phyloP scores from a whole-genome alignment of 2,113 vertebrate genomes.

The Hyla sarda region DNA sequence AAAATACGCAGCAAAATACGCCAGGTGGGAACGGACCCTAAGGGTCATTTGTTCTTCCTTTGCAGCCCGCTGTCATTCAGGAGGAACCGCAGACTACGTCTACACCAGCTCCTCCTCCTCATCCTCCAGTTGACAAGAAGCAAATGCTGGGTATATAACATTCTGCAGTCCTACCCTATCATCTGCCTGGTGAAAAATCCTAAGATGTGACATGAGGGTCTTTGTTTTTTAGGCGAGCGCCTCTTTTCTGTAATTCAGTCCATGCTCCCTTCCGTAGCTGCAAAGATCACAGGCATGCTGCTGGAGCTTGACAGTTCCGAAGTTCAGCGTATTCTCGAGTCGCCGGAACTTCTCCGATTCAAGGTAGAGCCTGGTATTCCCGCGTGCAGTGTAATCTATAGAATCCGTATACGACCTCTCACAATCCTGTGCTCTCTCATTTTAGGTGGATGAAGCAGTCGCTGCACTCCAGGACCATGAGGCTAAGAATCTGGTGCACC shows the following conservation, averaged over 20 bases:
- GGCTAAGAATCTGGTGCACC: constrained; percentile 97
- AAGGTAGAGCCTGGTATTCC: constrained; percentile 78
- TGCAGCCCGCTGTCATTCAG: constrained; percentile 78
- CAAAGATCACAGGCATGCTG: constrained; percentile 98
- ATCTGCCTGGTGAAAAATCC: not conserved
- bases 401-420: not conserved
- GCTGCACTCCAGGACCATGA: constrained; percentile 98
- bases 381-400: constrained; percentile 40
- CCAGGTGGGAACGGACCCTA: no score
- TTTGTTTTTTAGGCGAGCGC: constrained; percentile 84
- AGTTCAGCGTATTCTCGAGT: constrained; percentile 98
- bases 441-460: constrained; percentile 96
- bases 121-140: constrained; percentile 97
- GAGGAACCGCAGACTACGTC: constrained; percentile 98
- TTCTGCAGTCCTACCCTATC: not conserved
- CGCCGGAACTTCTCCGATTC: constrained; percentile 95
- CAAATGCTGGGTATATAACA: constrained; percentile 92
- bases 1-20: no score
- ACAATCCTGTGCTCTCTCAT: not conserved
- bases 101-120: constrained; percentile 95
- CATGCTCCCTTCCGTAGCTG: constrained; percentile 95
- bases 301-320: constrained; percentile 98
- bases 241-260: constrained; percentile 97
- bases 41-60: constrained; percentile 8
- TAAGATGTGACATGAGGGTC: not conserved